These are phyloP conservation scores for Phaenicophaeus curvirostris DNA, from an alignment of 2,797 vertebrate species.

Conservation along the genomic window DNA sequence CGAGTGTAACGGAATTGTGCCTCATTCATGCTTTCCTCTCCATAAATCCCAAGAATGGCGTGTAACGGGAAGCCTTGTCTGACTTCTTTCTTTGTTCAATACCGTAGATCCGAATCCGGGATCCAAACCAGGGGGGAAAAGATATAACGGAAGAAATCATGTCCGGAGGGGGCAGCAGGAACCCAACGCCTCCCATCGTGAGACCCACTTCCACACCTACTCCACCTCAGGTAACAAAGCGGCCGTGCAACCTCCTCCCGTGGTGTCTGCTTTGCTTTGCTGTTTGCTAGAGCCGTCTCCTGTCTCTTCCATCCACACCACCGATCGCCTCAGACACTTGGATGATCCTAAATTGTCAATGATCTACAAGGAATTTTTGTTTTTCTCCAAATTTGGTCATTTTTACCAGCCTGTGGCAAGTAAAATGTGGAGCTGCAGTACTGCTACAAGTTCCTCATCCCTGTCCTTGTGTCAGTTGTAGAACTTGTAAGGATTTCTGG, in stretches of 20 bases:
- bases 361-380: background rate
- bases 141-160: conserved; percentile 99
- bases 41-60: fast-evolving
- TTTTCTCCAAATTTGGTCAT: background rate
- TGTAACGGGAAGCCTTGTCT: background rate
- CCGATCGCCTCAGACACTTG: background rate
- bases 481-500: background rate
- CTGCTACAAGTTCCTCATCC: background rate
- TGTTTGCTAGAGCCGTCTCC: background rate
- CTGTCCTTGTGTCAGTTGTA: background rate
- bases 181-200: conserved; percentile 83
- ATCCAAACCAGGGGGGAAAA: conserved; percentile 97
- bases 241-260: background rate
- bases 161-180: conserved; percentile 87
- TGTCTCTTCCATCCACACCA: conserved; percentile 56
- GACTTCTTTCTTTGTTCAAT: background rate
- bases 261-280: background rate
- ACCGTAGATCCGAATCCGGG: conserved; percentile 94
- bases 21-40: background rate
- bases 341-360: background rate
- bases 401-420: background rate
- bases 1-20: fast-evolving
- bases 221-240: conserved; percentile 86
- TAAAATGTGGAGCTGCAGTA: background rate
- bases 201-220: conserved; percentile 79